Conservation (phyloP, 2,113 vertebrate genomes). For the Pterophyllum scalare region DNA sequence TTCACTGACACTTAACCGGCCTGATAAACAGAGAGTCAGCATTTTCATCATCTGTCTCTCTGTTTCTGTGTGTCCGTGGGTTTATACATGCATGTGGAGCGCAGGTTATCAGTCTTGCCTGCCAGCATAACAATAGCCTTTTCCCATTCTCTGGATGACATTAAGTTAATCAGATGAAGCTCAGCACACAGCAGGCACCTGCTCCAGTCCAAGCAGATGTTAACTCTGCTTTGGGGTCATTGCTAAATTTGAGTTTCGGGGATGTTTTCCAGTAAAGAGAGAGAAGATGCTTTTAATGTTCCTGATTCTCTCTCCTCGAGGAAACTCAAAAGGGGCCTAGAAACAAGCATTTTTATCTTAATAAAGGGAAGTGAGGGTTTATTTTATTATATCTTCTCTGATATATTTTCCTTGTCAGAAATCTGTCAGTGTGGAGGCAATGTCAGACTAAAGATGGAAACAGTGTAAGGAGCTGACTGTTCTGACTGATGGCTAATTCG, state of each 20-base stretch:
- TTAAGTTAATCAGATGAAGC: conserved; percentile 62
- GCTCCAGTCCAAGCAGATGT: conserved; percentile 25
- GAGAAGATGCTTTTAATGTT: background rate
- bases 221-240: background rate
- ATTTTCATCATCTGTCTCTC: background rate
- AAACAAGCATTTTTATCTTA: too few relatives aligned
- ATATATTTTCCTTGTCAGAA: background rate
- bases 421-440: background rate
- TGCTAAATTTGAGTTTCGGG: background rate
- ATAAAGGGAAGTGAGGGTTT: background rate
- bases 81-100: conserved; percentile 14
- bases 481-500: too few relatives aligned
- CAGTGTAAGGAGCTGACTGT: background rate
- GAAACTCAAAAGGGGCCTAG: background rate
- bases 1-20: conserved; percentile 38
- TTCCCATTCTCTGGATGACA: conserved; percentile 30
- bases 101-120: conserved; percentile 69
- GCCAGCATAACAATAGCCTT: conserved; percentile 58
- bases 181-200: conserved; percentile 23
- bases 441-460: background rate
- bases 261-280: background rate
- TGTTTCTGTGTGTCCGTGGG: background rate
- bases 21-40: conserved; percentile 26
- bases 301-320: background rate
- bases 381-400: background rate